Evolutionary conservation across 1,140 invertebrate species (phyloP), one percentile per base, ranked within the genome.

Genomic region (Drosophila bifasciata): DNA sequence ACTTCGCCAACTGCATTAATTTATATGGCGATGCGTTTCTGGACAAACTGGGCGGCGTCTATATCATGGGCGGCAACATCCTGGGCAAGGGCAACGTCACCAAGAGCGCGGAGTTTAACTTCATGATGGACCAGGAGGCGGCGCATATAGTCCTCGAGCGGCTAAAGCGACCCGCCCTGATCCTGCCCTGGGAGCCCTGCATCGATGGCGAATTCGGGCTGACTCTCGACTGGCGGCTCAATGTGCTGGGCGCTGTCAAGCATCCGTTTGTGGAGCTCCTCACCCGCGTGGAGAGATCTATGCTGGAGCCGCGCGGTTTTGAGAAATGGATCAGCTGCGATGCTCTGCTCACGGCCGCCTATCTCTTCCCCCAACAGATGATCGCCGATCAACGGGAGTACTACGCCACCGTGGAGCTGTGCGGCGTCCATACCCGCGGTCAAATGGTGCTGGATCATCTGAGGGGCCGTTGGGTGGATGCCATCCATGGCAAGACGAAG

Each of bases 1-100:
- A 97, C 85, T 91, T 96, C 51, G 96, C 96, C 6, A 80, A 96
- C 55, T 93, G 95, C 6, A 92, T 95, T 9, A 94, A 94, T 85
- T 91, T 96, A 32, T 95, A 95, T 80, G 93, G 94, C 2, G 93
- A 94, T 1, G 77, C 93, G 13, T 95, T 96, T 83, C 84, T 93
- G 0, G 78, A 92, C 1, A 93, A 93, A 46, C 90, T 96, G 1
- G 94, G 95, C 58, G 93, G 93, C 50, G 91, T 96, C 43, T 94
- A 93, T 56, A 93, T 96, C 1, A 96, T 97, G 95, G 96, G 96
- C 39, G 96, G 96, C 77, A 96, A 96, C 92, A 92, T 92, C 50
- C 92, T 91, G 56, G 95, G 93, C 16, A 91, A 93, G 69, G 95
- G 96, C 7, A 95, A 95, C 81, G 90, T 93, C 6, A 94, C 93